Evolutionary conservation across 2,113 vertebrate species (phyloP).

Genomic region (Eidolon helvum): DNA sequence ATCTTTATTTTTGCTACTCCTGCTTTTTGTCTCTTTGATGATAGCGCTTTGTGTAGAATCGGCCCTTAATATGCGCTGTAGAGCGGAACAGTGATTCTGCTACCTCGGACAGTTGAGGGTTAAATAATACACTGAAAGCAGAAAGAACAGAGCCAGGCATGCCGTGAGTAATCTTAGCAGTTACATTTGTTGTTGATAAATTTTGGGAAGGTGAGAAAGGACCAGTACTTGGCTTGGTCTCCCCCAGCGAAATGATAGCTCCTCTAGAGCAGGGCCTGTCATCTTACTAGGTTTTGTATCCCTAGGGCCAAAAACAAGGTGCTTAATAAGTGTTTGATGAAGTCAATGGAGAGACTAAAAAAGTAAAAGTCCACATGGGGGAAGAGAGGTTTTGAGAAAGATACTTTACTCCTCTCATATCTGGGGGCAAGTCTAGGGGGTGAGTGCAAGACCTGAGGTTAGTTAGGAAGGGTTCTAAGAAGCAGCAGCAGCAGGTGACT

Average conservation of each 20-base stretch:
- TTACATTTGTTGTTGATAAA: no score
- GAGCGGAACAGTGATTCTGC: accelerated
- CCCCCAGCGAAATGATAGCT: accelerated
- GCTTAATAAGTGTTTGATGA: accelerated
- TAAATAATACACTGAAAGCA: background rate
- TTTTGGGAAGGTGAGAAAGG: background rate
- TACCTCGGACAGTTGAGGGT: background rate
- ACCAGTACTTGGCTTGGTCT: background rate
- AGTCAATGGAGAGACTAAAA: background rate
- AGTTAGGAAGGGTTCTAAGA: background rate
- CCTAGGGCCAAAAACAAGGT: background rate
- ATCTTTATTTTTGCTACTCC: background rate
- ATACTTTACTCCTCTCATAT: background rate
- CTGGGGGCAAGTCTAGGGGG: background rate
- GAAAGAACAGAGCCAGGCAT: background rate
- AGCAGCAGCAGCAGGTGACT: background rate
- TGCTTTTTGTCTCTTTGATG: background rate
- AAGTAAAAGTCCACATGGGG: background rate
- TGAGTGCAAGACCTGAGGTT: background rate
- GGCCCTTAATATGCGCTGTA: background rate
- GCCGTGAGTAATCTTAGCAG: background rate
- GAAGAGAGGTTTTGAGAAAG: background rate
- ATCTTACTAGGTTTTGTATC: background rate
- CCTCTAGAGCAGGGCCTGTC: accelerated
- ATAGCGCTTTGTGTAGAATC: background rate